Evolutionary conservation across 2,888 invertebrate genomes (phyloP).

Genomic region (Gastracanthus pulcherrimus): DNA sequence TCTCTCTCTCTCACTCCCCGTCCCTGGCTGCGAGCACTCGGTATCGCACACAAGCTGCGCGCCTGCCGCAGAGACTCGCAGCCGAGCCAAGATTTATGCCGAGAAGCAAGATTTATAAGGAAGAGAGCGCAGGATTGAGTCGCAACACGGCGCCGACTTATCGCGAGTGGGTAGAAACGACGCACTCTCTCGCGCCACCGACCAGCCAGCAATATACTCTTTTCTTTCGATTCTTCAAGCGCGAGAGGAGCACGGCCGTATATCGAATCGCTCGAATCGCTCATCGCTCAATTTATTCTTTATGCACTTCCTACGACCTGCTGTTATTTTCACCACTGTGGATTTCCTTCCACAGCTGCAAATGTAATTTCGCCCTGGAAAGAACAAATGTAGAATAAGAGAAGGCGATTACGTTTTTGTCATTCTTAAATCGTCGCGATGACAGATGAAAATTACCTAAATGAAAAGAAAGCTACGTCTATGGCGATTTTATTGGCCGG

Average conservation of each 20-base stretch:
- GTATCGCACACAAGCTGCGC: neutral
- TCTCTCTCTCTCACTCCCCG: neutral
- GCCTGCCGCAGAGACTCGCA: neutral
- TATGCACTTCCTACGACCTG: neutral
- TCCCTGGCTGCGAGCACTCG: neutral
- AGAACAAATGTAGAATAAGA: neutral
- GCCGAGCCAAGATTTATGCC: constrained; percentile 72
- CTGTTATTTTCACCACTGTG: neutral
- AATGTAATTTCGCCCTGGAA: neutral
- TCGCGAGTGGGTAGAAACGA: constrained; percentile 76
- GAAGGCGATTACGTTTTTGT: too few species aligned
- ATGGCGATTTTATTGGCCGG: constrained; percentile 50
- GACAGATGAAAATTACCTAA: constrained; percentile 50
- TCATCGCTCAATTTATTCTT: constrained; percentile 38
- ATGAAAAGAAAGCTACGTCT: constrained; percentile 46
- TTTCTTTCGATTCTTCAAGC: neutral
- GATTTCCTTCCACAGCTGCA: neutral
- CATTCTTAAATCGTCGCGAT: constrained; percentile 23
- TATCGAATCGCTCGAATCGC: constrained; percentile 11
- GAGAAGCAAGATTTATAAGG: constrained; percentile 75
- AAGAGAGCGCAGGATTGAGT: constrained; percentile 76
- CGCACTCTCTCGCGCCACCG: constrained; percentile 30
- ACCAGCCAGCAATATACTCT: neutral
- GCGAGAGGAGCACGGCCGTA: neutral
- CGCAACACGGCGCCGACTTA: constrained; percentile 77